Evolutionary conservation across 2,888 invertebrate species (phyloP), one percentile per base, ranked within the genome.

Genomic region (Lysandra bellargus): DNA sequence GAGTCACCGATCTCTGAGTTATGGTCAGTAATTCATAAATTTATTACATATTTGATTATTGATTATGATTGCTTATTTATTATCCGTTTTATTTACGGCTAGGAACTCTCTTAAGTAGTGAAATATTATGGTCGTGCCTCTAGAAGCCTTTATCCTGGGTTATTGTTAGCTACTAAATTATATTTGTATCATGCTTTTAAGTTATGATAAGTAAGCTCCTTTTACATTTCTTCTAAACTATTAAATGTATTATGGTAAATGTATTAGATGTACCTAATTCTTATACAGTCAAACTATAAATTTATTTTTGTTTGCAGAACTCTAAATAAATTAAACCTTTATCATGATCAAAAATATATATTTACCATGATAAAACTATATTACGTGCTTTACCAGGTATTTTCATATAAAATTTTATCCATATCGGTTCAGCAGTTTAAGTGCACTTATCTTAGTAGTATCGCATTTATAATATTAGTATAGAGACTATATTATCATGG

Each of bases 11-110:
- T 83, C 83, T 82, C 83, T 83, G 83, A 83, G 82, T 81, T 83
- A 83, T 83, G 84, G 84, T 85, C 82, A 82, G 84, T 84, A 69
- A 84, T 84, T 82, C 80, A 78, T 82, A 76, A 76, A 76, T 82
- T 80, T 81, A 79, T 78, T 80, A 75, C 78, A 78, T 79, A 76
- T 81, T 79, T 49, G 75, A 76, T 76, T 76, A 76, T 76, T 76
- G 76, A 76, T 75, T 75, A 75, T 74, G 23, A 75, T 57, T 76
- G 53, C 53, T 33, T 53, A 53, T 76, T 76, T 57, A 23, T 76
- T 76, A 33, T 76, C 53, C 14, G 53, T 57, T 69, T 69, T 53
- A 76, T 76, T 74, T 74, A 74, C 40, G 6, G 73, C 17, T 44
- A n/a, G 33, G 72, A 72, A 74, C 37, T 37, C 23, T 7, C n/a